These are phyloP conservation scores for Heliothis virescens DNA, from an alignment of 1,140 invertebrate species.

Conservation along the genomic window DNA sequence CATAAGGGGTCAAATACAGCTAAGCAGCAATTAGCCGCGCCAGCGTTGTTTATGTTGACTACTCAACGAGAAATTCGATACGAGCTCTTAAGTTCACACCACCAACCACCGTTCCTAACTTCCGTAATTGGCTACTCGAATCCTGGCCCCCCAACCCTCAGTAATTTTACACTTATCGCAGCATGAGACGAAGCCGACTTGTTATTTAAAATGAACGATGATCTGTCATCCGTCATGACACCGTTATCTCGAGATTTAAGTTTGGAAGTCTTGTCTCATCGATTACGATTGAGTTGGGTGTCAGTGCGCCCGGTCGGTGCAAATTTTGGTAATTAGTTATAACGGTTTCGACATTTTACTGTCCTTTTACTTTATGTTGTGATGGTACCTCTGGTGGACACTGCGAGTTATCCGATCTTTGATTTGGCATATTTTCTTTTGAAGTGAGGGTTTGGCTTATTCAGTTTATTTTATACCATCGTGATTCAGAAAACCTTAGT, in stretches of 20 bases:
- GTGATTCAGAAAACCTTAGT: background rate
- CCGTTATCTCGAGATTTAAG: slow-evolving; percentile 42
- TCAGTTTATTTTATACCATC: background rate
- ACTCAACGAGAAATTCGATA: slow-evolving; percentile 46
- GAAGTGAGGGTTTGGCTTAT: no score
- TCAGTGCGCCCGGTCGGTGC: background rate
- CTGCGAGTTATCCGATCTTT: background rate
- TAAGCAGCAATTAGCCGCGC: slow-evolving; percentile 10
- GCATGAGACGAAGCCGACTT: slow-evolving; percentile 56
- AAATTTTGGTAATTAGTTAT: slow-evolving; percentile 27
- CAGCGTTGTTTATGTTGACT: slow-evolving; percentile 34
- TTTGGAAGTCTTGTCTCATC: slow-evolving; percentile 20
- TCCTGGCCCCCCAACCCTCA: slow-evolving; percentile 52
- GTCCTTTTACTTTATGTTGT: slow-evolving; percentile 6
- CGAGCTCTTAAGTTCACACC: slow-evolving; percentile 44
- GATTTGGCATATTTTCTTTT: no score
- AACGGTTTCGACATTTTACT: slow-evolving; percentile 2
- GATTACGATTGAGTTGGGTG: slow-evolving; percentile 30
- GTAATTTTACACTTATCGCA: slow-evolving; percentile 65
- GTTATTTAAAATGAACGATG: slow-evolving; percentile 49
- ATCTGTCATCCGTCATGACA: slow-evolving; percentile 47
- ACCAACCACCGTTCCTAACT: slow-evolving; percentile 54
- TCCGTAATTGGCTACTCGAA: slow-evolving; percentile 67
- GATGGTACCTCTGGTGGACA: background rate
- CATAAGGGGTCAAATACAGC: background rate